Conservation (phyloP, 2,888 invertebrate genomes). For the Parochlus steinenii region DNA sequence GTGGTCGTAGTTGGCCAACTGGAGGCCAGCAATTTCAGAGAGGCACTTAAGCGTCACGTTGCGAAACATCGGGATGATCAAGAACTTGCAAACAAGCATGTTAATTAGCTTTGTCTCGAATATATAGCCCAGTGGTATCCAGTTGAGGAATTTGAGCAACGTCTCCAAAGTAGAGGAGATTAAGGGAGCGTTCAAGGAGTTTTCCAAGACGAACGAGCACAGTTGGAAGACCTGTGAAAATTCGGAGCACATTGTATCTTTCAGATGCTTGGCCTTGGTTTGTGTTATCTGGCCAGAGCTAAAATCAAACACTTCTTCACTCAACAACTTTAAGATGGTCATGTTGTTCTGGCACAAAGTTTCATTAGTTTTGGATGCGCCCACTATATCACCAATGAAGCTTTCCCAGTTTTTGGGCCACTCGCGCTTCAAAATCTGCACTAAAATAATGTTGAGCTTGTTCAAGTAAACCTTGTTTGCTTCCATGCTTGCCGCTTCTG, state of each 20-base stretch:
- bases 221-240: constrained; percentile 97
- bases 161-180: constrained; percentile 95
- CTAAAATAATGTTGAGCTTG: constrained; percentile 96
- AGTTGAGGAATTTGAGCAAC: constrained; percentile 87
- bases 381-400: constrained; percentile 97
- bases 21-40: constrained; percentile 92
- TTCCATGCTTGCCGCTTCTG: constrained; percentile 76
- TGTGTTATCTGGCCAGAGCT: constrained; percentile 96
- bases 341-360: constrained; percentile 99
- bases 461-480: constrained; percentile 91
- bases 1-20: constrained; percentile 78
- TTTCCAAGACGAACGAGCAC: constrained; percentile 95
- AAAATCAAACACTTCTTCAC: constrained; percentile 99
- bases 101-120: constrained; percentile 96
- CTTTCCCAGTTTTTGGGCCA: constrained; percentile 99
- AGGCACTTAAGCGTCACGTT: constrained; percentile 97
- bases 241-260: constrained; percentile 98
- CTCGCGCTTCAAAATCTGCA: constrained; percentile 96
- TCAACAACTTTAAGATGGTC: constrained; percentile 90
- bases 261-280: constrained; percentile 96
- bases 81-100: constrained; percentile 88
- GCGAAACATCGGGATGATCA: constrained; percentile 93
- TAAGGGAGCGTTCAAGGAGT: constrained; percentile 90
- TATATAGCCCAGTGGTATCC: constrained; percentile 99
- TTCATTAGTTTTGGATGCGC: constrained; percentile 97